Conservation (phyloP, 2,888 invertebrate genomes). For the Cataglyphis albicans region DNA sequence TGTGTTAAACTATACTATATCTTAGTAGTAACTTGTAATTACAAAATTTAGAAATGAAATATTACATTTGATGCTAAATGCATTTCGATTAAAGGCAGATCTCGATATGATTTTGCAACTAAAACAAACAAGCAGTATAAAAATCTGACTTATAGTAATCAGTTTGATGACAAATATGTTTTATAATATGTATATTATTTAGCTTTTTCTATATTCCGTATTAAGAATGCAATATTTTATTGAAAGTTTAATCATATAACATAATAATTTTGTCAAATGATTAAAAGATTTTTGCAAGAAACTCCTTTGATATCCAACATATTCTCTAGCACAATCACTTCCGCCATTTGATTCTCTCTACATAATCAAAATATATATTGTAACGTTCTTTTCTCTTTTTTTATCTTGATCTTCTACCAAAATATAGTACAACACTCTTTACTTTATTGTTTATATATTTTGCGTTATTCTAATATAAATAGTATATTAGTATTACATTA, state of each 20-base stretch:
- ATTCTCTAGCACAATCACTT: constrained; percentile 63
- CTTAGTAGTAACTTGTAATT: not conserved
- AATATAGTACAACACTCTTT: constrained; percentile 68
- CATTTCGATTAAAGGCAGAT: constrained; percentile 1
- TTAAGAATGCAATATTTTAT: constrained; percentile 70
- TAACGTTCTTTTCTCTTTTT: constrained; percentile 13
- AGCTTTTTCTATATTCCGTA: constrained; percentile 71
- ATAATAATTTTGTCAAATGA: constrained; percentile 15
- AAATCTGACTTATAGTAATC: constrained; percentile 59
- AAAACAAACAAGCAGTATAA: constrained; percentile 21
- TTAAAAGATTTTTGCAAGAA: constrained; percentile 49
- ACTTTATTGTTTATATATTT: constrained; percentile 65
- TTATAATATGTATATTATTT: constrained; percentile 73
- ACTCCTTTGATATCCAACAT: constrained; percentile 75
- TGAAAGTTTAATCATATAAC: constrained; percentile 63
- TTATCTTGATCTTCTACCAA: constrained; percentile 40
- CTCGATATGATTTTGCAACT: constrained; percentile 15
- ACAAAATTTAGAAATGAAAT: constrained; percentile 1
- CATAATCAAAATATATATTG: constrained; percentile 71
- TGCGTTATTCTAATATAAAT: constrained; percentile 70
- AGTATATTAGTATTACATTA: constrained; percentile 58
- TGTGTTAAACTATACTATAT: constrained; percentile 2
- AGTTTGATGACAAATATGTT: constrained; percentile 66
- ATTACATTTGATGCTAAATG: not conserved
- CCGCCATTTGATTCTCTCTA: constrained; percentile 71